These are phyloP conservation scores for Alloscopus bannaensis DNA, from an alignment of 2,888 invertebrate species.

Conservation along the genomic window DNA sequence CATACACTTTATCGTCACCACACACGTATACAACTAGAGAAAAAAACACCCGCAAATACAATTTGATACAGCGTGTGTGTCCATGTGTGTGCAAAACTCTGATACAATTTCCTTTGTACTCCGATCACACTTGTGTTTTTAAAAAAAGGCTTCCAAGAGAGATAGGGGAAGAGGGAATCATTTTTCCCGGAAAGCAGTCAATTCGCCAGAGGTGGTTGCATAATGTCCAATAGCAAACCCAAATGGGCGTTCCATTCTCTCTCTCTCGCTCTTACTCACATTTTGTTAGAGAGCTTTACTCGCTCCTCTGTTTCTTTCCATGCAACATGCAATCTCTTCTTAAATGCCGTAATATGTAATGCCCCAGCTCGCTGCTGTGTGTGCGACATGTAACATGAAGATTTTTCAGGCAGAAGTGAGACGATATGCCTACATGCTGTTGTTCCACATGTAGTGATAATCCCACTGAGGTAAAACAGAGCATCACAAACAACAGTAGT, in stretches of 20 bases:
- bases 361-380: not conserved
- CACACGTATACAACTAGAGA: too few relatives aligned
- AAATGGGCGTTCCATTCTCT: conserved; percentile 60
- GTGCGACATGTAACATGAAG: conserved; percentile 37
- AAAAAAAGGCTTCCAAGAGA: not conserved
- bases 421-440: not conserved
- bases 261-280: conserved; percentile 31
- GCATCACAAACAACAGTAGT: conserved; percentile 61
- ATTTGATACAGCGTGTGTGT: too few relatives aligned
- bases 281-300: conserved; percentile 53
- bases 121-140: not conserved
- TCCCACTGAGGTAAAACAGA: conserved; percentile 61
- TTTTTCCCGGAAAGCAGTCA: conserved; percentile 63
- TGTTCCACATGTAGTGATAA: conserved; percentile 22
- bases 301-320: conserved; percentile 38
- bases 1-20: too few relatives aligned
- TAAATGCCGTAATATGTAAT: too few relatives aligned
- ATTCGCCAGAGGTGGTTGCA: conserved; percentile 52
- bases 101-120: too few relatives aligned
- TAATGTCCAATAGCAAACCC: conserved; percentile 55
- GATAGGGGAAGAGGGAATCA: conserved; percentile 26
- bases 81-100: too few relatives aligned
- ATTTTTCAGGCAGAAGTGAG: conserved; percentile 1
- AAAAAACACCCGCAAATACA: too few relatives aligned
- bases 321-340: conserved; percentile 32